Base-by-base conservation (phyloP, 30 jellyfish, hydroid and myxozoan genomes). In the Cassiopea andromeda region DNA sequence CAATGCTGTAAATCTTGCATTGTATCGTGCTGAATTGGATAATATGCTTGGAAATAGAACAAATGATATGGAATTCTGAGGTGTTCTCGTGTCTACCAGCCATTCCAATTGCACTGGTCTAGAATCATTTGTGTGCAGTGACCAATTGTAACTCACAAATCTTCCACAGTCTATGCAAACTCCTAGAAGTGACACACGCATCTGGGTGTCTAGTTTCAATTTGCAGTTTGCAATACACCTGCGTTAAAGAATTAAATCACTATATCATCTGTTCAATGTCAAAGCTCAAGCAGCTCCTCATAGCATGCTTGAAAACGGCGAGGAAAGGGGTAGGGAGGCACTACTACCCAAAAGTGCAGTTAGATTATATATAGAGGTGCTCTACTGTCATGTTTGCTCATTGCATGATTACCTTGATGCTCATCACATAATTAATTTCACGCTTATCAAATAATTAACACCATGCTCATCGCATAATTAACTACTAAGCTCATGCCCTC, bases 151-250 rank as follows among this genome's bases (percentile, higher is more conserved):
- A 15, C 17, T 13, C 7, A 43, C 73, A 60, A 54, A 68, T 0
- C 68, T 68, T 15, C 89, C 94, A 77, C 94, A 87, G 2, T 64
- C 60, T 15, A 38, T 14, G 44, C 94, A 87, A 9, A 27, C n/a
- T 68, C 94, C 94, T 38, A 77, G 44, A 0, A 87, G 76, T n/a
- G 89, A 60, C 67, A 87, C 49, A 10, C 94, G 85, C 19, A 83
- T 87, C 71, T 59, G 84, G 64, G 94, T 89, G 58, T 87, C 94
- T 18, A 87, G 69, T 77, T 49, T 87, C 18, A 60, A 43, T 10
- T 69, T 47, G 78, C 94, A 87, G 48, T 87, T 87, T 60, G 94
- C 72, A 27, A 75, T 45, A 50, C 94, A 87, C 38, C 94, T 87
- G 67, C 6, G 19, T 44, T 7, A 67, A 2, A 54, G 64, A 10